Evolutionary conservation across 2,888 invertebrate genomes (phyloP), one percentile per base, ranked within the genome.

Genomic region (Campopleginae sp.): DNA sequence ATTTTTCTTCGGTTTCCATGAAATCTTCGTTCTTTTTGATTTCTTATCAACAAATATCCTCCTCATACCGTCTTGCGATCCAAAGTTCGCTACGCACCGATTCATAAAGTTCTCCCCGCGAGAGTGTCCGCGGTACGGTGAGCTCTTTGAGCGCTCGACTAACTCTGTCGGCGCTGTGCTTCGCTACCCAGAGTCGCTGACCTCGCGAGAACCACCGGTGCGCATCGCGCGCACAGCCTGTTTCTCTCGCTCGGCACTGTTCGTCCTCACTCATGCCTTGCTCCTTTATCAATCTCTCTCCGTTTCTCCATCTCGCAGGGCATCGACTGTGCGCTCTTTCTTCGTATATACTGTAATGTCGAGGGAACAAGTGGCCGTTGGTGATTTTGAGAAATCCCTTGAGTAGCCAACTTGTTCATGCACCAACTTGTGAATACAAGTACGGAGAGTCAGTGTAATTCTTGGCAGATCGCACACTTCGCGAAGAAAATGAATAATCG

Each of bases 121-220:
- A 79, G 79, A 71, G 79, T 75, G 75, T 86, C 82, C 84, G 80
- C 87, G 89, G 88, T 88, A 90, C 89, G 88, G 87, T 90, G 89
- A 91, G 90, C 91, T 91, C 80, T 74, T 58, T 74, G 90, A 92
- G 92, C 93, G 93, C 93, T 93, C 93, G 92, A 93, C 92, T 93
- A 93, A 93, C 93, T 93, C 90, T 89, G 84, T 87, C 90, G 89
- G 87, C 90, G 91, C 80, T 83, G 80, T 80, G 85, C 85, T 86
- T 68, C 82, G 85, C 74, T 86, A 72, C 85, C 82, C 85, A 80
- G 82, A 93, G 93, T 93, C 93, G 93, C 92, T 93, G 93, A 93
- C 93, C 93, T 92, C 93, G 86, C 82, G 84, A 90, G 90, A 91
- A 90, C 92, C 93, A 93, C 91, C 93, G 92, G 93, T 92, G 93